These are phyloP conservation scores for Phyllopteryx taeniolatus DNA, from an alignment of 2,113 vertebrate species.

Conservation along the genomic window DNA sequence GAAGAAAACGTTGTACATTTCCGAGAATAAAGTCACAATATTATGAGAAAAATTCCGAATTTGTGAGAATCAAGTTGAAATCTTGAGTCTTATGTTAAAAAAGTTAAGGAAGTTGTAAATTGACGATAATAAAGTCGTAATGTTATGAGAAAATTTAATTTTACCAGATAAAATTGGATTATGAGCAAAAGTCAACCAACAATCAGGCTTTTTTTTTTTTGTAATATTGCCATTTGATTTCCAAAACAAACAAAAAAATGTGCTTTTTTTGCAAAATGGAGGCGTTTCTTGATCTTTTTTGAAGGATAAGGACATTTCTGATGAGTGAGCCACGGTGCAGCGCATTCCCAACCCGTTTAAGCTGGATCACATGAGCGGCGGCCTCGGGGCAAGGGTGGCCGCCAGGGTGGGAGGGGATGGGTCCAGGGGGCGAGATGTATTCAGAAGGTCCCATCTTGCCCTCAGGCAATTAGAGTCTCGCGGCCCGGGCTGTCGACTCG, in stretches of 20 bases:
- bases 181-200: too few relatives aligned
- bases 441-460: constrained; percentile 42
- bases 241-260: too few relatives aligned
- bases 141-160: too few relatives aligned
- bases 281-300: not conserved
- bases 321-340: not conserved
- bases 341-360: constrained; percentile 29
- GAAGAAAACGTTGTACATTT: too few relatives aligned
- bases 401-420: constrained; percentile 15
- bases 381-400: constrained; percentile 35
- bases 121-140: too few relatives aligned
- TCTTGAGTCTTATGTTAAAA: too few relatives aligned
- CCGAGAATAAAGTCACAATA: too few relatives aligned
- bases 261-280: too few relatives aligned
- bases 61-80: too few relatives aligned
- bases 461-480: constrained; percentile 63
- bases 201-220: not conserved
- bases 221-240: not conserved
- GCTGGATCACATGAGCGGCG: constrained; percentile 57
- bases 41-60: too few relatives aligned
- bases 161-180: too few relatives aligned
- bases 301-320: not conserved
- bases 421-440: constrained; percentile 10
- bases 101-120: too few relatives aligned
- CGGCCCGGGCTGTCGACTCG: constrained; percentile 23